A percentile compares a stretch with the other conserved stretches of the same genome.
Evolutionary conservation across 2,113 vertebrate species (phyloP).

Genomic region (Oryzias melastigma): DNA sequence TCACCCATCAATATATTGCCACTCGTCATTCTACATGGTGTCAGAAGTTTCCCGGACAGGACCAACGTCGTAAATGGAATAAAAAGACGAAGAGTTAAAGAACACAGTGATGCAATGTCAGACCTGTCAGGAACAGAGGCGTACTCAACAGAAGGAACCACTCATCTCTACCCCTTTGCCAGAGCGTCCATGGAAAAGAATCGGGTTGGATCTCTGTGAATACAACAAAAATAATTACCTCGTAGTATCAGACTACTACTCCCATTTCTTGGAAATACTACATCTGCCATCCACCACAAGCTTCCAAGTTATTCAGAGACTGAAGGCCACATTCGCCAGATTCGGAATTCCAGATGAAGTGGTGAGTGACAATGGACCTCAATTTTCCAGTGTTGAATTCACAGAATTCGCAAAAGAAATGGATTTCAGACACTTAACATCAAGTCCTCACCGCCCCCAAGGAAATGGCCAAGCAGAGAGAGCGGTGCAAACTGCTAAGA

Average conservation of each 20-base stretch:
- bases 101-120: neutral
- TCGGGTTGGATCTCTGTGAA: neutral
- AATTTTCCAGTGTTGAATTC: too few species aligned
- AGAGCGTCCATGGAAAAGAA: conserved; percentile 1
- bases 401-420: too few species aligned
- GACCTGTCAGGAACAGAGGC: neutral
- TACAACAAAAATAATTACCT: neutral
- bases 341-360: neutral
- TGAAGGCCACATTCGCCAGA: neutral
- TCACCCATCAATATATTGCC: too few species aligned
- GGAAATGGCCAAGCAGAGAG: too few species aligned
- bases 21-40: too few species aligned
- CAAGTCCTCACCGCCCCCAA: too few species aligned
- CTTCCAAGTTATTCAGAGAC: neutral
- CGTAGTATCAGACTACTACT: conserved; percentile 3
- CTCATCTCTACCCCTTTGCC: neutral
- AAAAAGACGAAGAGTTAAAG: neutral
- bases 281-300: neutral
- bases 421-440: too few species aligned
- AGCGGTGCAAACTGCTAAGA: too few species aligned
- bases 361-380: too few species aligned
- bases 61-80: too few species aligned
- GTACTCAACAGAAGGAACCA: neutral
- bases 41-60: too few species aligned
- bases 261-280: neutral